Base-by-base conservation (phyloP, 1,140 invertebrate genomes). In the Lamellibrachia luymesi region DNA sequence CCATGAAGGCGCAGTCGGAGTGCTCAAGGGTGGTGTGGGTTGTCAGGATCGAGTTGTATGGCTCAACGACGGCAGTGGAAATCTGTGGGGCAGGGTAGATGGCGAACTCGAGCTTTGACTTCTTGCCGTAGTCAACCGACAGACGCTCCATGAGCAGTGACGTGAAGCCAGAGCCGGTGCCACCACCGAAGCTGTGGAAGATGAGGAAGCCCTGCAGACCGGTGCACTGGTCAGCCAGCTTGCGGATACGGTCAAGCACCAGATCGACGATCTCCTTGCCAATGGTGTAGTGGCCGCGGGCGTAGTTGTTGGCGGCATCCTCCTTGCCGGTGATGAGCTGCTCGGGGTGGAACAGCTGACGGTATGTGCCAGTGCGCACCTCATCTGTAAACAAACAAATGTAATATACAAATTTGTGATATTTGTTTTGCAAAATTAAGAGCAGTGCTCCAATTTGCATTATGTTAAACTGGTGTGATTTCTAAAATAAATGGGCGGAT, bases 81-180 rank as follows among this genome's bases (percentile, higher is more conserved):
- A 80, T 2, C 64, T 80, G 64, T 80, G 64, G 64, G 64, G 64
- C 64, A 80, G 64, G 64, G 64, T 80, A 80, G 64, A 80, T 80
- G 64, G 64, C 64, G 64, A 80, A 80, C 64, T 80, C 64, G 8
- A 80, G 64, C 17, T 80, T 80, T 8, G 64, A 80, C 64, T 80
- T 80, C 64, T 80, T 80, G 64, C 64, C 64, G 64, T 80, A 80
- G 64, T 80, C 64, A 22, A 80, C 64, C 2, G 64, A 80, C 64
- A 80, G 64, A 80, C 64, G 64, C 64, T 80, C 64, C 64, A 80
- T 80, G 64, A 80, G 64, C 64, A 80, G 64, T 80, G 64, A 80
- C 8, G 64, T 80, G 64, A 80, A 80, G 64, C 64, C 64, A 80
- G 64, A 80, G 5, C 64, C 64, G 64, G 64, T 80, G 64, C 64